Conservation (phyloP, 2,113 vertebrate genomes). For the Desmodus rotundus region DNA sequence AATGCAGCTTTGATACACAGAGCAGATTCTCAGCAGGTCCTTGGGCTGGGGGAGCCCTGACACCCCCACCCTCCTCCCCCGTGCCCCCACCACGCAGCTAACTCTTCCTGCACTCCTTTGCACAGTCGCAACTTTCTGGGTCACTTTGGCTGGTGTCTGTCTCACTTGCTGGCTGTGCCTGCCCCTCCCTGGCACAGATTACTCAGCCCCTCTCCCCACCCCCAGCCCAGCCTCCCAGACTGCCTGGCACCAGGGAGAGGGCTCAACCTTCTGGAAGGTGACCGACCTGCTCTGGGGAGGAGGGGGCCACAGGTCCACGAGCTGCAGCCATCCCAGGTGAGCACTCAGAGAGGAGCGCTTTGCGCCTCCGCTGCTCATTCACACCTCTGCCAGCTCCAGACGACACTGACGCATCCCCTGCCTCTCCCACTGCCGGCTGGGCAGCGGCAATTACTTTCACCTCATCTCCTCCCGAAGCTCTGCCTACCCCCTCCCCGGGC, state of each 20-base stretch:
- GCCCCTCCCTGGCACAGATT: conserved; percentile 34
- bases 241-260: conserved; percentile 38
- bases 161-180: conserved; percentile 36
- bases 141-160: conserved; percentile 71
- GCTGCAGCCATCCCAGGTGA: conserved; percentile 59
- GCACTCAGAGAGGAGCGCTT: conserved; percentile 12
- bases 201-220: conserved; percentile 16
- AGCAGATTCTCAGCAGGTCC: conserved; percentile 76
- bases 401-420: conserved; percentile 70
- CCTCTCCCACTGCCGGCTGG: conserved; percentile 70
- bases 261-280: conserved; percentile 51
- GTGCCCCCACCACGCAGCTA: conserved; percentile 28
- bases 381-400: conserved; percentile 76
- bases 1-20: conserved; percentile 78
- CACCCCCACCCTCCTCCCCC: conserved; percentile 36
- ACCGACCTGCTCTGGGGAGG: conserved; percentile 81
- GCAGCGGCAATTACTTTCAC: conserved; percentile 72
- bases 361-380: conserved; percentile 71
- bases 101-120: conserved; percentile 69
- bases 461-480: conserved; percentile 75
- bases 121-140: conserved; percentile 71
- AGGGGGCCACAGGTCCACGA: conserved; percentile 52
- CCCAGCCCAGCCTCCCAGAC: conserved; percentile 18
- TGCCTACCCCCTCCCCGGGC: conserved; percentile 61
- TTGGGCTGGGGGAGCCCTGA: conserved; percentile 66